A percentile compares a stretch with the other conserved stretches of the same genome.
These are phyloP conservation scores for Drosophila ohnishii DNA, from an alignment of 1,140 invertebrate genomes.

Conservation along the genomic window DNA sequence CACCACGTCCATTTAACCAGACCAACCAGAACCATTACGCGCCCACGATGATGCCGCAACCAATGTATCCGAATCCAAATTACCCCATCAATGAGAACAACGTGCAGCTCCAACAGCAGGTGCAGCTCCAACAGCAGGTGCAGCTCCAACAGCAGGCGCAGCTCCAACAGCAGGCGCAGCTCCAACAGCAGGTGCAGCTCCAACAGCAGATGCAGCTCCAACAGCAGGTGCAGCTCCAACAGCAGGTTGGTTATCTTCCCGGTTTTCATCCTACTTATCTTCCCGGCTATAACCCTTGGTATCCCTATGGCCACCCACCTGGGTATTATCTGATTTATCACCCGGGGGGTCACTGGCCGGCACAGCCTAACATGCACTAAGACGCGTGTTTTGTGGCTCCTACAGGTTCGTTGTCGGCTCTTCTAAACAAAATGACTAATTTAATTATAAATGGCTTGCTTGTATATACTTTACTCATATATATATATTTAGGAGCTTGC, in stretches of 20 bases:
- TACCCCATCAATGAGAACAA: background rate
- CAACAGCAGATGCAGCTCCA: conserved; percentile 3
- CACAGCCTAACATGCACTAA: background rate
- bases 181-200: background rate
- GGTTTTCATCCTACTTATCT: background rate
- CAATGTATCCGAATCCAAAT: background rate
- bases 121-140: conserved; percentile 1
- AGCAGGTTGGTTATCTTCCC: conserved; percentile 9
- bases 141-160: background rate
- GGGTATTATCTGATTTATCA: background rate
- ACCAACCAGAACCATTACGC: background rate
- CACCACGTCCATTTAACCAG: background rate
- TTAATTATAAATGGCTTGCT: background rate
- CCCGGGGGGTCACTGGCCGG: background rate
- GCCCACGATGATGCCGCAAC: background rate
- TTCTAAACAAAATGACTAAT: background rate
- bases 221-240: background rate
- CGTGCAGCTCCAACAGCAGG: background rate
- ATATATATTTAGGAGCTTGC: too few relatives aligned
- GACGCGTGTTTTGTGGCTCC: background rate
- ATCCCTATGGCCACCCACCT: background rate
- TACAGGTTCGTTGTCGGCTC: conserved; percentile 1
- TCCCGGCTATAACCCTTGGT: background rate
- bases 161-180: background rate
- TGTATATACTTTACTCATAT: background rate